A percentile compares a stretch with the other conserved stretches of the same genome.
Conservation (phyloP, 2,797 vertebrate genomes). For the Babyrousa celebensis region DNA sequence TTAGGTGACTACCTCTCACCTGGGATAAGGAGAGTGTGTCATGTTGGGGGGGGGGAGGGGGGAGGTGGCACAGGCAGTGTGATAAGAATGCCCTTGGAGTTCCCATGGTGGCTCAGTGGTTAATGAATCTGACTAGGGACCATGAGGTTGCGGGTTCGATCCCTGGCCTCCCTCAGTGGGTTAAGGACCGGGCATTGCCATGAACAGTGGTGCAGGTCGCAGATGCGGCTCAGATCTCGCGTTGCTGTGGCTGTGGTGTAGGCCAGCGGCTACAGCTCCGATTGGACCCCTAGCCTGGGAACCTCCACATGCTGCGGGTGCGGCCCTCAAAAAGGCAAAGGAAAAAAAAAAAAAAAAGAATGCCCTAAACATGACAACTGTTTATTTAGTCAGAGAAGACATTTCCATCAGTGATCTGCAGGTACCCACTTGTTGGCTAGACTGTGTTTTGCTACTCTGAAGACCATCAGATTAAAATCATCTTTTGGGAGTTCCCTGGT, state of each 20-base stretch:
- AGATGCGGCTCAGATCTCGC: too few relatives aligned
- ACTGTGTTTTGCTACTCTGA: background rate
- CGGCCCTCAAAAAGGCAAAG: too few relatives aligned
- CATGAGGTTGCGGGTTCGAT: too few relatives aligned
- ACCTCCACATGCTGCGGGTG: too few relatives aligned
- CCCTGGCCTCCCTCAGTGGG: too few relatives aligned
- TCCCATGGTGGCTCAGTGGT: too few relatives aligned
- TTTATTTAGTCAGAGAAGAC: background rate
- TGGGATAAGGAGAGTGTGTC: background rate
- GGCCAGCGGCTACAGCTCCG: too few relatives aligned
- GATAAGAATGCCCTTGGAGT: background rate
- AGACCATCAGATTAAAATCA: background rate
- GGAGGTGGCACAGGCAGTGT: background rate
- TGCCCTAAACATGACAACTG: background rate
- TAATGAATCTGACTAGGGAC: too few relatives aligned
- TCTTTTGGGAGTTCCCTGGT: background rate
- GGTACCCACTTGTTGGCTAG: background rate
- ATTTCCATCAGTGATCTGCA: background rate
- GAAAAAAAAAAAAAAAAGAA: background rate
- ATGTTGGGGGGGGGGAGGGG: rapidly evolving
- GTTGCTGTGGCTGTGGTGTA: too few relatives aligned
- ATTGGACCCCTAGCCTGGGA: too few relatives aligned
- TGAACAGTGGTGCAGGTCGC: too few relatives aligned
- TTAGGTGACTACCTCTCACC: background rate
- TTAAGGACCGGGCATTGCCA: too few relatives aligned